Base-by-base conservation (phyloP, 2,797 vertebrate genomes). In the Onychomys leucogaster region DNA sequence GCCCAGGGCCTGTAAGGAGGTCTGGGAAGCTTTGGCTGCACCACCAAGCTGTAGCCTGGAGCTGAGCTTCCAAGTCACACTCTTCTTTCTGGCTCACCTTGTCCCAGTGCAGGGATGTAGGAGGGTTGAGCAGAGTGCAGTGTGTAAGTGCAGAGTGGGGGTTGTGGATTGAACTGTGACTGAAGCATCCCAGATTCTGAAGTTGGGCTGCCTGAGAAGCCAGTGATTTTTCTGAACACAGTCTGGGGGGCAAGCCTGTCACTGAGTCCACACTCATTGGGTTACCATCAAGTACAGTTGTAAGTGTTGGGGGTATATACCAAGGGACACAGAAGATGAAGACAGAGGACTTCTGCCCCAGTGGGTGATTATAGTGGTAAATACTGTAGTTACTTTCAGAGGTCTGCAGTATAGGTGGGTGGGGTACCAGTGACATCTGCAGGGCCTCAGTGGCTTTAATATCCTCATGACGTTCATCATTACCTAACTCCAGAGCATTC, bases 61-160 rank as follows among this genome's bases (percentile, higher is more conserved):
- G 71, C 32, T 57, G 41, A 41, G 43, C 57, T 69, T 90, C 77
- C 32, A 41, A 49, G 80, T 37, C n/a, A 2, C 5, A 13, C 17
- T 0, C 2, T 2, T 57, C 17, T 2, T 57, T 16, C 34, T 43
- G 14, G 29, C 23, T 61, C 2, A 6, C 12, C 17, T 29, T 3
- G 7, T n/a, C 29, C 23, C 7, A 2, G 23, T 21, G 13, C 37
- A 3, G 2, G 61, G 61, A n/a, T n/a, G 8, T 0, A 8, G 21
- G 78, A 83, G 43, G 12, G 14, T 6, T 34, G 46, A 21, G 13
- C 41, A 4, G 52, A 17, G 52, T 17, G 52, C 52, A 16, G 14
- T 4, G 52, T 55, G 52, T 55, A 55, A 55, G n/a, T 37, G 16
- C 41, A 6, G 27, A 5, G 14, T 16, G 8, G 86, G n/a, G 63